phyloP scores from a whole-genome alignment of 2,113 vertebrate species.

The Oreotrochilus melanogaster region DNA sequence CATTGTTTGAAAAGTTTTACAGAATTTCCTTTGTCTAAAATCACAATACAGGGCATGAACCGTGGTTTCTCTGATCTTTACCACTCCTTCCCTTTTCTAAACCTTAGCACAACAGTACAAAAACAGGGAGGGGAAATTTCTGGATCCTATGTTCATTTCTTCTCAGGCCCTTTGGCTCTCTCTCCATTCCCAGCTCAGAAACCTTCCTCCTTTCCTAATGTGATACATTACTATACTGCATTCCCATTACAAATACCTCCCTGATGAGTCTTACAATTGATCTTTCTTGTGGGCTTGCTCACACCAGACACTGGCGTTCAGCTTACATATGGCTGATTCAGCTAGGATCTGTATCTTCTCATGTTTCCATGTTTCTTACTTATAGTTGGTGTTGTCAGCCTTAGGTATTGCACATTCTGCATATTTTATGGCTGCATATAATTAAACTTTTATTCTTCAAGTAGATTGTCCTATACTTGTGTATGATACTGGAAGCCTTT shows the following conservation, averaged over 20 bases:
- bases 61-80: neutral
- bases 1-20: neutral
- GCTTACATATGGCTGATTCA: neutral
- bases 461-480: neutral
- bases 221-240: neutral
- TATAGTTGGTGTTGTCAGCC: neutral
- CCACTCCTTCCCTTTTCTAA: fast-evolving
- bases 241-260: neutral
- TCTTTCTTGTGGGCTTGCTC: neutral
- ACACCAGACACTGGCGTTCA: neutral
- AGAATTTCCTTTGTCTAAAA: neutral
- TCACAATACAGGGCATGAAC: neutral
- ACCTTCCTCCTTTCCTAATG: neutral
- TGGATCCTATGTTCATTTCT: neutral
- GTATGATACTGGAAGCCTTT: neutral
- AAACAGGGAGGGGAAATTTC: neutral
- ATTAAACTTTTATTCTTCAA: neutral
- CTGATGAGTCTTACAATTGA: neutral
- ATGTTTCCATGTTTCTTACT: neutral
- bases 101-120: neutral
- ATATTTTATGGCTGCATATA: neutral
- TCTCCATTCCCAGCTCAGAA: neutral
- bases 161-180: neutral
- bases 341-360: neutral
- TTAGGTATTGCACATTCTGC: neutral